These are phyloP conservation scores for Spodoptera litura DNA, from an alignment of 1,140 invertebrate genomes.

Conservation along the genomic window DNA sequence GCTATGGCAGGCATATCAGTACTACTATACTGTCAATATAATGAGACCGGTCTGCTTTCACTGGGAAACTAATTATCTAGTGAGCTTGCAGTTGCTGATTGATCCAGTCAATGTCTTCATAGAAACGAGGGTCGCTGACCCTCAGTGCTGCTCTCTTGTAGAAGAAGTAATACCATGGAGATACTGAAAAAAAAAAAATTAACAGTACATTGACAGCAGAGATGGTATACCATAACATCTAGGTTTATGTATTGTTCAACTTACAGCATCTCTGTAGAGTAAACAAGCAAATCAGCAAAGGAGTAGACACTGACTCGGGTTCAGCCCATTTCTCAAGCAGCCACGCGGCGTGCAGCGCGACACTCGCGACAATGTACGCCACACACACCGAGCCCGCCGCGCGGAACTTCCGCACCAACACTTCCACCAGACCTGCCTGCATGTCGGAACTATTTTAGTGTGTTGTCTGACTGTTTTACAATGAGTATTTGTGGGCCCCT, in stretches of 20 bases:
- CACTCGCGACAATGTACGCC: conserved; percentile 87
- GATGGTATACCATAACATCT: background rate
- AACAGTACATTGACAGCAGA: background rate
- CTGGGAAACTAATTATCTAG: conserved; percentile 9
- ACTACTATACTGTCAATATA: background rate
- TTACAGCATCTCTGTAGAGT: conserved; percentile 88
- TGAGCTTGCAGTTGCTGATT: conserved; percentile 84
- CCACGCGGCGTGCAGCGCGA: conserved; percentile 87
- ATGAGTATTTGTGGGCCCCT: too few species aligned
- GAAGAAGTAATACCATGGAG: conserved; percentile 91
- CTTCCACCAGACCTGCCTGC: conserved; percentile 89
- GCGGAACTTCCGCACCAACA: conserved; percentile 88
- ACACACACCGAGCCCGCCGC: conserved; percentile 86
- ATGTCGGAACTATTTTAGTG: too few species aligned
- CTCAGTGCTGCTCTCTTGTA: conserved; percentile 90
- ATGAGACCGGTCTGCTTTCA: background rate
- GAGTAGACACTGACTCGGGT: conserved; percentile 85
- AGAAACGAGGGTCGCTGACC: conserved; percentile 91
- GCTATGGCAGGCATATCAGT: too few species aligned
- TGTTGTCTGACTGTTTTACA: too few species aligned
- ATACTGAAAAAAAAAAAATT: conserved; percentile 85
- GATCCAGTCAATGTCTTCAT: conserved; percentile 90
- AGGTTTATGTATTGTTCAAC: conserved; percentile 63
- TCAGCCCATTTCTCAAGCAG: conserved; percentile 86
- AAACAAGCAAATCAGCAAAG: conserved; percentile 87